Evolutionary conservation across 2,797 vertebrate genomes (phyloP).

Genomic region (Myripristis jacobus): DNA sequence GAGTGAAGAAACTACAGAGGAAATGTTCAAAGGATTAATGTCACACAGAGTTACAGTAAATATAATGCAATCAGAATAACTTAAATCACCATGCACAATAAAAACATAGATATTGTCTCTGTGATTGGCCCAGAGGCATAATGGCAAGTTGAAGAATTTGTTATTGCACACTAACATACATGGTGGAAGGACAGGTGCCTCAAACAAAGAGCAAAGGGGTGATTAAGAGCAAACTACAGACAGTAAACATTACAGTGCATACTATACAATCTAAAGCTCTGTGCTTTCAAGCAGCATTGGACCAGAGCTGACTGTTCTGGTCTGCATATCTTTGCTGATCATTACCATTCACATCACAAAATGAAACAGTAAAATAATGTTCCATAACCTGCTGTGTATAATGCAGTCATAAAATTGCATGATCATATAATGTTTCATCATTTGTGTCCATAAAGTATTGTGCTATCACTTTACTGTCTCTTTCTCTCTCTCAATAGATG

Average conservation of each 20-base stretch:
- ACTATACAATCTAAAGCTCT: not conserved
- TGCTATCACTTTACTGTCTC: conserved; percentile 31
- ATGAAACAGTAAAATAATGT: not conserved
- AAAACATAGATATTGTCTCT: conserved; percentile 9
- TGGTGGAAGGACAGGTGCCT: not conserved
- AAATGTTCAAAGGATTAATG: conserved; percentile 57
- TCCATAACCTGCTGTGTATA: not conserved
- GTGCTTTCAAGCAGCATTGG: too few relatives aligned
- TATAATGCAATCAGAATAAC: conserved; percentile 21
- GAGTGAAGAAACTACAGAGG: conserved; percentile 48
- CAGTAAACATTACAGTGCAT: not conserved
- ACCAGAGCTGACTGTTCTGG: too few relatives aligned
- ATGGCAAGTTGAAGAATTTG: not conserved
- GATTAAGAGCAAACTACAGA: too few relatives aligned
- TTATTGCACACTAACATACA: not conserved
- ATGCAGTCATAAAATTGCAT: not conserved
- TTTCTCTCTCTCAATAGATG: conserved; percentile 52
- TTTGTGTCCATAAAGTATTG: conserved; percentile 18
- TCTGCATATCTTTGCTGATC: not conserved
- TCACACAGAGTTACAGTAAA: conserved; percentile 58
- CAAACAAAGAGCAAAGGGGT: too few relatives aligned
- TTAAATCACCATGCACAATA: not conserved
- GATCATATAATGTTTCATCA: conserved; percentile 7
- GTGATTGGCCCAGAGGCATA: not conserved
- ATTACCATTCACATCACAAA: not conserved